Percentiles rank a stretch among this genome's conserved stretches.
Evolutionary conservation across 2,113 vertebrate species (phyloP).

Genomic region (Plecturocebus donacophilus): DNA sequence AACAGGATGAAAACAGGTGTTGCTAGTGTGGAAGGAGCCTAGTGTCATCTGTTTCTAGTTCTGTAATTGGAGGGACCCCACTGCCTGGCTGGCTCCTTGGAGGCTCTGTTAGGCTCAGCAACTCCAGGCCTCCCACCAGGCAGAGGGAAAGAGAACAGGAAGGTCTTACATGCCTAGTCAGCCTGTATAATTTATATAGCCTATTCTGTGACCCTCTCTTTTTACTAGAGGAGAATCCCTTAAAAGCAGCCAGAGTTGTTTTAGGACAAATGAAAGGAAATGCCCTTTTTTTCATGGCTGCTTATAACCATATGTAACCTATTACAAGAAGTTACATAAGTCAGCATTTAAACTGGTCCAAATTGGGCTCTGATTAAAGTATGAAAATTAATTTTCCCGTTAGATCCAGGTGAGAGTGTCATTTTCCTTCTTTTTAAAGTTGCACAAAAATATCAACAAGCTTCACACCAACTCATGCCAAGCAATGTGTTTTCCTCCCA

Average conservation of each 20-base stretch:
- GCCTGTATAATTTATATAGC: slow-evolving; percentile 62
- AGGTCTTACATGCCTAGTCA: slow-evolving; percentile 42
- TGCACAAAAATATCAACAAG: not conserved
- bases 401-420: not conserved
- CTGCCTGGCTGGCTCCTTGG: slow-evolving; percentile 46
- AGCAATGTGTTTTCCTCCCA: not conserved
- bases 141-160: slow-evolving; percentile 60
- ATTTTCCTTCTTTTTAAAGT: slow-evolving; percentile 44
- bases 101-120: slow-evolving; percentile 35
- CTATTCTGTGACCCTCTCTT: slow-evolving; percentile 43
- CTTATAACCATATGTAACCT: slow-evolving; percentile 68
- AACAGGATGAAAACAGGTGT: slow-evolving; percentile 52
- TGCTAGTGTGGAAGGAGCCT: not conserved
- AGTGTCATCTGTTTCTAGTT: slow-evolving; percentile 64
- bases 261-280: slow-evolving; percentile 66
- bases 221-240: slow-evolving; percentile 66
- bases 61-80: slow-evolving; percentile 51
- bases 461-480: not conserved
- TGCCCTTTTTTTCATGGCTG: slow-evolving; percentile 53
- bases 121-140: slow-evolving; percentile 59
- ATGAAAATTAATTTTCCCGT: slow-evolving; percentile 17
- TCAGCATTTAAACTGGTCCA: slow-evolving; percentile 43
- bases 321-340: slow-evolving; percentile 61
- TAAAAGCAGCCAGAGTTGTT: slow-evolving; percentile 70
- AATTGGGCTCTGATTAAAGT: slow-evolving; percentile 28